These are phyloP conservation scores for Oxyscelio sp. DNA, from an alignment of 2,888 invertebrate genomes.

Conservation along the genomic window DNA sequence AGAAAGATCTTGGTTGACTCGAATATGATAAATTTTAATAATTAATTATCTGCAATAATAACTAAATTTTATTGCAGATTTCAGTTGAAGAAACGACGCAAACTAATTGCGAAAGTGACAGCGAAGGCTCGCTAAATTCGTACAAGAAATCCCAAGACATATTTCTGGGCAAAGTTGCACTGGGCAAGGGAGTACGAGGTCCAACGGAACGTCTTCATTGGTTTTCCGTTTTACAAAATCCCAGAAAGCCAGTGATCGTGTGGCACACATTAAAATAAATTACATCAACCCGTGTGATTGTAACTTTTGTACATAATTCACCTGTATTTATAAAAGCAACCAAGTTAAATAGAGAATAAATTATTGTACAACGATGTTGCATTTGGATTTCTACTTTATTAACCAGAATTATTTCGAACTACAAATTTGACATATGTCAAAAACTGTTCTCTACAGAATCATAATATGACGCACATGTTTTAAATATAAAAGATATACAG, in stretches of 20 bases:
- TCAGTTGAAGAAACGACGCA: conserved; percentile 67
- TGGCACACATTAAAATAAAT: conserved; percentile 87
- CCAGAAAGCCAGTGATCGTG: conserved; percentile 86
- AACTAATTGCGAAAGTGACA: conserved; percentile 83
- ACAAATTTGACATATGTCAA: conserved; percentile 15
- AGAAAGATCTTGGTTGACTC: too few species aligned
- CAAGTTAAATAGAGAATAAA: conserved; percentile 25
- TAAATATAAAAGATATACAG: too few species aligned
- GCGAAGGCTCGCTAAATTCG: conserved; percentile 85
- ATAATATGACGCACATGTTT: too few species aligned
- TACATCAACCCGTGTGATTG: neutral
- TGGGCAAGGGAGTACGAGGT: conserved; percentile 87
- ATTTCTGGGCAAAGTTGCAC: conserved; percentile 86
- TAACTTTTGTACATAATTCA: conserved; percentile 55
- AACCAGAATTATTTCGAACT: conserved; percentile 6
- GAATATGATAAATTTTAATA: too few species aligned
- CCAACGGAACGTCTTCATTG: conserved; percentile 86
- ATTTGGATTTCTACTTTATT: conserved; percentile 35
- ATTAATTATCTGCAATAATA: too few species aligned
- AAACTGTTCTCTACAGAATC: conserved; percentile 14
- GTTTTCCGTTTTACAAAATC: conserved; percentile 87
- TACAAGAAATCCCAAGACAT: conserved; percentile 81
- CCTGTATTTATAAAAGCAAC: conserved; percentile 25
- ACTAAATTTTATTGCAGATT: conserved; percentile 33
- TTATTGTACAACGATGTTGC: conserved; percentile 20